phyloP scores from a whole-genome alignment of 2,113 vertebrate species.

The Notarius quadriscutis region DNA sequence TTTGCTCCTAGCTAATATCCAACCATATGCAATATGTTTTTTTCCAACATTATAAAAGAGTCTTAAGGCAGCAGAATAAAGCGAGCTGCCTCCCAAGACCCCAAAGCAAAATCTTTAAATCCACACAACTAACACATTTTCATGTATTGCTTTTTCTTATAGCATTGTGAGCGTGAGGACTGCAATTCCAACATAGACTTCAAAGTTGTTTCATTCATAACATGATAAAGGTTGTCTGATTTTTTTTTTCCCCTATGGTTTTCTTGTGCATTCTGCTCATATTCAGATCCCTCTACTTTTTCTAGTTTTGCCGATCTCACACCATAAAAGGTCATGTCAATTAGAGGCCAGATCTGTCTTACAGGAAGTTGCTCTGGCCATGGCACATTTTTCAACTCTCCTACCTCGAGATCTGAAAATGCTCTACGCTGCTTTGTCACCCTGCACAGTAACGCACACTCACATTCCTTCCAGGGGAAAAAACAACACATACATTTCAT shows the following conservation, averaged over 20 bases:
- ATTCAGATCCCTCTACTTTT: constrained; percentile 77
- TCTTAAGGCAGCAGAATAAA: constrained; percentile 7
- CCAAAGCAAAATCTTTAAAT: constrained; percentile 1
- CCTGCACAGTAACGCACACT: not conserved
- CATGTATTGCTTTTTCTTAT: not conserved
- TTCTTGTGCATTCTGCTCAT: constrained; percentile 81
- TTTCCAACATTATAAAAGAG: not conserved
- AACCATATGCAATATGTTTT: constrained; percentile 16
- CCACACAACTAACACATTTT: not conserved
- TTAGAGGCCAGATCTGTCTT: constrained; percentile 79
- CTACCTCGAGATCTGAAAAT: constrained; percentile 57
- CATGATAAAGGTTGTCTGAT: not conserved
- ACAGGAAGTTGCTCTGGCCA: constrained; percentile 75
- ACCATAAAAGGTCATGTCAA: constrained; percentile 93
- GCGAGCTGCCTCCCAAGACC: not conserved
- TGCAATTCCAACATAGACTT: not conserved
- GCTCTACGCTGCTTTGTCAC: constrained; percentile 9
- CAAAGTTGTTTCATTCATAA: not conserved
- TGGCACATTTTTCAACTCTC: constrained; percentile 63
- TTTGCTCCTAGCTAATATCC: constrained; percentile 23
- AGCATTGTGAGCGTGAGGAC: not conserved
- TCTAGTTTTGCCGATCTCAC: constrained; percentile 87
- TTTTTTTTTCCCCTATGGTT: constrained; percentile 63
- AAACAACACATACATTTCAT: not conserved
- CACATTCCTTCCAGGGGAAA: not conserved